Evolutionary conservation across 1,140 invertebrate genomes (phyloP), one percentile per base, ranked within the genome.

Genomic region (Drosophila novamexicana): DNA sequence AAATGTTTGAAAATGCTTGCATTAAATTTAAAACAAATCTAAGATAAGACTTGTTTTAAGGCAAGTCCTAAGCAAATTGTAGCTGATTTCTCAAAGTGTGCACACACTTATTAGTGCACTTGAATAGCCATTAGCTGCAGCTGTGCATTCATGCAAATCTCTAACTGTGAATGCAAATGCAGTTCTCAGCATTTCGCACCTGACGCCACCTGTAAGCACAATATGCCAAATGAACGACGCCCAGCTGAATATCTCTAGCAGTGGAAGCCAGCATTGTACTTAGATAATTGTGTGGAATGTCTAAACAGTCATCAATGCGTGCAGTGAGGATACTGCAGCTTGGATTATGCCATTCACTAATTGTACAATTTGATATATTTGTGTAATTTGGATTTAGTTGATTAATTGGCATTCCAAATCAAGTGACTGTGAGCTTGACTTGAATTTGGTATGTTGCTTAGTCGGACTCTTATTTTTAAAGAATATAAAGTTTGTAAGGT

Each of bases 181-280:
- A 69, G 71, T 50, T 79, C 75, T 66, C 79, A 88, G 71, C 83
- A 82, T 52, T 85, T 85, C 67, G 82, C 82, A 85, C 82, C 82
- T 85, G 82, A 64, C 66, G 53, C 68, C 54, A 63, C 54, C 67
- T 77, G 74, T 80, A 62, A 74, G 67, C 75, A 81, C 86, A 86
- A 85, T 85, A 77, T 75, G 58, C 66, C 47, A 66, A 62, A 81
- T 72, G 37, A 10, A 29, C 6, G 22, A 47, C 14, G 14, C 47
- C 66, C 49, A 45, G 58, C 65, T 34, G 49, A 56, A 62, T 57
- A 52, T 32, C 40, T 18, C 37, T 49, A 52, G 56, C 63, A 49
- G 36, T 29, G 10, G 37, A 39, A 16, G 50, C 40, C 34, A 47
- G 36, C 63, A 37, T 54, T 75, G 44, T 44, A 34, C 14, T 42